Evolutionary conservation across 1,140 invertebrate genomes (phyloP), one percentile per base, ranked within the genome.

Genomic region (Drosophila teissieri): DNA sequence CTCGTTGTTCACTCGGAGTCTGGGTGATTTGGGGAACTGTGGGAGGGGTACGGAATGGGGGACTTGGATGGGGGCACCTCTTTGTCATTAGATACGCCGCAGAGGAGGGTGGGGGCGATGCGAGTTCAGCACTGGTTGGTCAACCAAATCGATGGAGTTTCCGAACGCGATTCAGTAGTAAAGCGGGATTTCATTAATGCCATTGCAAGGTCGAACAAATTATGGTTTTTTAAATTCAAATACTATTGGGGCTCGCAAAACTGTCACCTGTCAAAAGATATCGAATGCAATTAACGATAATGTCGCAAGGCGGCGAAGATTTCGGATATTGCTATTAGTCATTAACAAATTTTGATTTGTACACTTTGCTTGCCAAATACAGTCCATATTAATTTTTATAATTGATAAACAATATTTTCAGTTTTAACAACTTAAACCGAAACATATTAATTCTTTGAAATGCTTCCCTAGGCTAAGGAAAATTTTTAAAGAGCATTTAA

Each of bases 1-100:
- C 73, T 77, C 63, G 73, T 77, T 77, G 73, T 51, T 34, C 24
- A 17, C 1, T 51, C 63, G 73, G 73, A 56, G 73, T 62, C 73
- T 75, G 69, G 57, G 68, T 49, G 40, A 17, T n/a, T 24, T 42
- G 31, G 39, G 34, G 17, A 62, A 40, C 51, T 37, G 19, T 37
- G 37, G 31, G 52, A 17, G 14, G 39, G 40, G 49, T 46, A 31
- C 15, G 40, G 40, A 49, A 19, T 37, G 19, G 51, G 36, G 22
- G 52, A 17, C 14, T 34, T 36, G 42, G 60, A 31, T 15, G 40
- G 40, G 56, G 67, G 48, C 70, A 65, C 36, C 58, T 55, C 49
- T 70, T 68, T 75, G 73, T 75, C 73, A 75, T 75, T 64, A 52
- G 60, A 75, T 65, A 65, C 60, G 37, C 37, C 37, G 27, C 34